Percentiles rank a stretch among this genome's conserved stretches.
phyloP scores from a whole-genome alignment of 2,113 vertebrate species.

The Oryzias melastigma region DNA sequence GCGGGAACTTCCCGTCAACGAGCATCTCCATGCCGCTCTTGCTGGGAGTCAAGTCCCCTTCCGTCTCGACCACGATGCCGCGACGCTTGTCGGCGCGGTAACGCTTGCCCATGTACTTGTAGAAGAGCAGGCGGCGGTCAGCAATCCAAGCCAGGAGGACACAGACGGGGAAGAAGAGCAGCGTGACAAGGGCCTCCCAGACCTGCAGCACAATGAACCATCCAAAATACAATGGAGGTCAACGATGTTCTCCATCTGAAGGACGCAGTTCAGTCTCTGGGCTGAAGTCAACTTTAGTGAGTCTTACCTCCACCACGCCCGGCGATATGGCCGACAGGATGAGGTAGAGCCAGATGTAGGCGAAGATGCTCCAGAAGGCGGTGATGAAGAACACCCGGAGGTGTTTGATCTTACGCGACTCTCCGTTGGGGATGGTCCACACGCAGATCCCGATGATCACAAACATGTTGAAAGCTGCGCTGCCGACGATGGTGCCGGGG shows the following conservation, averaged over 20 bases:
- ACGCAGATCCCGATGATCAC: conserved; percentile 93
- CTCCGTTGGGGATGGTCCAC: conserved; percentile 86
- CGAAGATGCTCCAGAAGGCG: conserved; percentile 96
- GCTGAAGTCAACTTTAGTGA: neutral
- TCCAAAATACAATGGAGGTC: no score
- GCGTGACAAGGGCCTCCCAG: conserved; percentile 93
- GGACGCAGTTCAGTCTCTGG: no score
- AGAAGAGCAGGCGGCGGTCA: conserved; percentile 94
- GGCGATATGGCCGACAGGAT: conserved; percentile 92
- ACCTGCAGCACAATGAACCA: conserved; percentile 65
- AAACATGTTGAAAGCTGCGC: conserved; percentile 98
- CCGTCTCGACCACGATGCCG: conserved; percentile 91
- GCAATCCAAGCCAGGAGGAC: conserved; percentile 95
- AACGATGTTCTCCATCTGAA: no score
- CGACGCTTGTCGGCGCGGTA: conserved; percentile 92
- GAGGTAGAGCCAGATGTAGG: conserved; percentile 96
- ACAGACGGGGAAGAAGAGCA: conserved; percentile 91
- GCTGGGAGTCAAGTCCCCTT: conserved; percentile 85
- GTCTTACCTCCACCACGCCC: conserved; percentile 81
- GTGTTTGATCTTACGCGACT: conserved; percentile 92
- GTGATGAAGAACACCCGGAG: conserved; percentile 96
- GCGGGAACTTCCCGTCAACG: conserved; percentile 80
- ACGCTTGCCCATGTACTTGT: conserved; percentile 95
- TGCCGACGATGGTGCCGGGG: conserved; percentile 93
- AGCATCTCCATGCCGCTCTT: conserved; percentile 80